Evolutionary conservation across 2,888 invertebrate genomes (phyloP).

Genomic region (Lampropteryx suffumata): DNA sequence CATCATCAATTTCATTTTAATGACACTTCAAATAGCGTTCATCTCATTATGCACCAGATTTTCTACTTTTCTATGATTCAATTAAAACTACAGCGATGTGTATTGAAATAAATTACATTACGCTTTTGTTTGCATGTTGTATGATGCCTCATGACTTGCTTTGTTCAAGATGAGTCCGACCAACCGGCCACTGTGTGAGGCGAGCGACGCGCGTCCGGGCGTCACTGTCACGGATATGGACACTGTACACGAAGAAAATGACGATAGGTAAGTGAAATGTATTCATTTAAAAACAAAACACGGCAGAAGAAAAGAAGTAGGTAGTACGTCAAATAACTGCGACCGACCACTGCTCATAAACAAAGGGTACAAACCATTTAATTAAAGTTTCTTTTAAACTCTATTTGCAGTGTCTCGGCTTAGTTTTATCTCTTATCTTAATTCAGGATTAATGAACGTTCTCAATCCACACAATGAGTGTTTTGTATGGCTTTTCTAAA

Average conservation of each 20-base stretch:
- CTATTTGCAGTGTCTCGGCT: constrained; percentile 24
- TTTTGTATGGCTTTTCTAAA: too few species aligned
- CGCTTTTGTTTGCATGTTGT: constrained; percentile 20
- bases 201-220: constrained; percentile 61
- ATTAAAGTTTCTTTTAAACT: constrained; percentile 37
- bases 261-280: constrained; percentile 62
- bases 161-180: constrained; percentile 69
- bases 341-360: constrained; percentile 24
- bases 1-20: too few species aligned
- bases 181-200: constrained; percentile 62
- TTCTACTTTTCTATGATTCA: too few species aligned
- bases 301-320: too few species aligned
- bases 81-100: too few species aligned
- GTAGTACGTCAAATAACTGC: too few species aligned
- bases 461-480: neutral
- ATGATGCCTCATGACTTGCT: constrained; percentile 34
- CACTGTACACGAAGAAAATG: constrained; percentile 77
- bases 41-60: too few species aligned
- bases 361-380: constrained; percentile 31
- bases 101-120: too few species aligned
- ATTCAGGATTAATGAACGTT: constrained; percentile 17
- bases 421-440: constrained; percentile 33
- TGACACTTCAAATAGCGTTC: too few species aligned
- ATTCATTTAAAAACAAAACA: neutral
- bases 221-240: constrained; percentile 77